Base-by-base conservation (phyloP, 1,140 invertebrate genomes). In the Pristionchus pacificus region DNA sequence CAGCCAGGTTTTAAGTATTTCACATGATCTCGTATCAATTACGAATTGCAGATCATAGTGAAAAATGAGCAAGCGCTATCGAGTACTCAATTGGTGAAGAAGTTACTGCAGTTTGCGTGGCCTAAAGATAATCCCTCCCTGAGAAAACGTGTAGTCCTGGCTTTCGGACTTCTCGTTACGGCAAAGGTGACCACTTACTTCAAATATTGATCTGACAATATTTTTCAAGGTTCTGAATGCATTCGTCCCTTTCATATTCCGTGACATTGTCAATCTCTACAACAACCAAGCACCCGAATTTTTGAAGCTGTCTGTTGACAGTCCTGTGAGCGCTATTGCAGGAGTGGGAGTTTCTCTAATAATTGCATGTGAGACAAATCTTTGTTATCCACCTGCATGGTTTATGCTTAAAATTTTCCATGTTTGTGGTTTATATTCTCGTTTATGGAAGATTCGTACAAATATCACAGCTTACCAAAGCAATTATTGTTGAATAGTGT, bases 231-330 rank as follows among this genome's bases (percentile, higher is more conserved):
- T 93, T 30, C 82, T 96, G 73, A 98, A 95, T 83, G 93, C 97
- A 1, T 86, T 89, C 74, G 95, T 98, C 2, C 96, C 96, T n/a
- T 97, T 97, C 86, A 86, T 97, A 63, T 96, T 98, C 83, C 97
- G 98, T 85, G 91, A 93, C 85, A 90, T 90, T 0, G 88, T 98
- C 61, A 94, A 99, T 85, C 90, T 89, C 88, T 98, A 65, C 94
- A 95, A 85, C 55, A 68, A 71, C 27, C 80, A 79, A 55, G 76
- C 74, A n/a, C 78, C 82, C 1, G 72, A 78, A 84, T 87, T n/a
- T 81, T 86, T 64, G 81, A 86, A 65, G 72, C 80, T 71, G 72
- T 88, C 66, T 79, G 83, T 70, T 49, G 88, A 66, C 75, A 75
- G 59, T 67, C 77, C 77, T 68, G 83, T 63, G 78, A 87, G 57